A percentile compares a stretch with the other conserved stretches of the same genome.
These are phyloP conservation scores for Trichogramma dendrolimi DNA, from an alignment of 2,888 invertebrate genomes.

Conservation along the genomic window DNA sequence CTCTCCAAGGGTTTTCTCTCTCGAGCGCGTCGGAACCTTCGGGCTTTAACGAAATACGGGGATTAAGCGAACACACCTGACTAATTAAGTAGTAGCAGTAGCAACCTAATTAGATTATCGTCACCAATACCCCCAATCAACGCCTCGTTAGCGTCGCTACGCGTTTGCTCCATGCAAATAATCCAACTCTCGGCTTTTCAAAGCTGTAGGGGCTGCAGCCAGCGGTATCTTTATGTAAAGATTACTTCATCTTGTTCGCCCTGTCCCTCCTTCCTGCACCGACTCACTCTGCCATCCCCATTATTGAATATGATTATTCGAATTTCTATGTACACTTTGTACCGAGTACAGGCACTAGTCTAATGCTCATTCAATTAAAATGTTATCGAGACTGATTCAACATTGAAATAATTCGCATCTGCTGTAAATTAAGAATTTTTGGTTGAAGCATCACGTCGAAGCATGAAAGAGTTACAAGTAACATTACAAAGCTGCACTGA, in stretches of 20 bases:
- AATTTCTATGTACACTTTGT: neutral
- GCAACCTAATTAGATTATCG: slow-evolving; percentile 44
- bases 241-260: neutral
- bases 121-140: slow-evolving; percentile 48
- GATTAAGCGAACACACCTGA: slow-evolving; percentile 47
- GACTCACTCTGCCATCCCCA: neutral
- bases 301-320: slow-evolving; percentile 21
- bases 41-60: slow-evolving; percentile 42
- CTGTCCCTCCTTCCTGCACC: neutral
- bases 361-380: slow-evolving; percentile 22
- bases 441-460: no score
- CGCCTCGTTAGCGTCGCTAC: slow-evolving; percentile 43
- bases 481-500: no score
- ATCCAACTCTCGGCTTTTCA: slow-evolving; percentile 28
- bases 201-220: neutral
- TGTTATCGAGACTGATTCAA: neutral
- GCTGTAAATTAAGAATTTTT: no score
- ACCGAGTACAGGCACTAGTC: neutral
- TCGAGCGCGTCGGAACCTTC: slow-evolving; percentile 18
- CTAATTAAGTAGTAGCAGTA: slow-evolving; percentile 42
- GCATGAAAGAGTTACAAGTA: no score
- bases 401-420: no score
- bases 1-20: slow-evolving; percentile 21
- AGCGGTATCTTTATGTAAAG: neutral
- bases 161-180: slow-evolving; percentile 41